Percentiles rank a stretch among this genome's conserved stretches.
Conservation (phyloP, 2,888 invertebrate species). For the Smittia aterrima region DNA sequence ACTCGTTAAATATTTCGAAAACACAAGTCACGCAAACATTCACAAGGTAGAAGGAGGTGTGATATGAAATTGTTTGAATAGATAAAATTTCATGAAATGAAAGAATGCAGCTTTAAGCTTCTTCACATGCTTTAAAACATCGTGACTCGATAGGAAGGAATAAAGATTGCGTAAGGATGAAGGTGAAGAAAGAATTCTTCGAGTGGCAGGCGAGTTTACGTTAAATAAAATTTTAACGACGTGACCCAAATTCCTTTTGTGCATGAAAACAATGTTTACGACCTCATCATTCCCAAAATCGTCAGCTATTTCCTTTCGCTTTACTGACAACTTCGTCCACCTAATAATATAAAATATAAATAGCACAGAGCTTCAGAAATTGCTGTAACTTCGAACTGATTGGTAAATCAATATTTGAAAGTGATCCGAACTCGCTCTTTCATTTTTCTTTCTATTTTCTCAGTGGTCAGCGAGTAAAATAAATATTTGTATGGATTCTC, state of each 20-base stretch:
- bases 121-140: background rate
- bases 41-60: background rate
- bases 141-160: background rate
- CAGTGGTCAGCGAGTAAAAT: background rate
- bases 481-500: conserved; percentile 32
- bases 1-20: background rate
- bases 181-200: background rate
- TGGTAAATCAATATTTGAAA: conserved; percentile 30
- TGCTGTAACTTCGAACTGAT: background rate
- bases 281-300: background rate
- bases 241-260: conserved; percentile 21
- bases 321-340: conserved; percentile 3
- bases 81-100: too few relatives aligned
- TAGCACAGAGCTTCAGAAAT: background rate
- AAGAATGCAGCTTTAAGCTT: background rate
- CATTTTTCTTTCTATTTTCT: background rate
- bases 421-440: conserved; percentile 11
- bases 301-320: background rate
- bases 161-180: background rate
- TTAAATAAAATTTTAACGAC: conserved; percentile 26
- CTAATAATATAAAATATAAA: too few relatives aligned
- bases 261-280: conserved; percentile 2
- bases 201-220: conserved; percentile 9
- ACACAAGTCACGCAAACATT: background rate
- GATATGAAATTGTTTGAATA: too few relatives aligned